Base-by-base conservation (phyloP, 2,888 invertebrate genomes). In the Caenorhabditis sp. region DNA sequence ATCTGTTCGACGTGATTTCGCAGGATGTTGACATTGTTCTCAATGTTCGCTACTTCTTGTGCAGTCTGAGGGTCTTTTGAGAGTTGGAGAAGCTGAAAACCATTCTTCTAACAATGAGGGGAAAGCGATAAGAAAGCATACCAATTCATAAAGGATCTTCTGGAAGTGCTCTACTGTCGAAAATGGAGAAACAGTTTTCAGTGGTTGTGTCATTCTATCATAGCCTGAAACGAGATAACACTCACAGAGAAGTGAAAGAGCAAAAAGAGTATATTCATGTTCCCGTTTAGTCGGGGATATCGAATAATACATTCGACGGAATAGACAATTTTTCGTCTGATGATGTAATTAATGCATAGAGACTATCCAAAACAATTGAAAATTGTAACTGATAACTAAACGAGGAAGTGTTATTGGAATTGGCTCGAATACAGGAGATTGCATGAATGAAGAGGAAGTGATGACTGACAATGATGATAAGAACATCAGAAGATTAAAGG, bases 71-170 rank as follows among this genome's bases (percentile, higher is more conserved):
- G 74, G 0, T 69, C 58, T 35, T 64, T 68, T 2, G 77, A 35
- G 44, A 83, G 68, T 38, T 83, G 73, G 5, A 58, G 5, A 2
- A 83, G 69, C 83, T 83, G 73, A 24, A 61, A 82, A 49, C n/a
- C n/a, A n/a, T n/a, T n/a, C n/a, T n/a, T n/a, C n/a, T n/a, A n/a
- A n/a, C n/a, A n/a, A n/a, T n/a, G n/a, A n/a, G n/a, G n/a, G n/a
- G n/a, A n/a, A n/a, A n/a, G n/a, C n/a, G 5, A 14, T 38, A 6
- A 14, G 12, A 28, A 35, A 22, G 38, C 77, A 51, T 51, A 86
- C 86, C 84, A 86, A 44, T 16, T 86, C 84, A 59, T 80, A 80
- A 22, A 86, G 63, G 44, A 75, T 80, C 54, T 84, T 84, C 72
- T 84, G 84, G 44, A 74, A 70, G 38, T 80, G 82, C 24, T 86